Percentiles rank a stretch among this genome's conserved stretches.
phyloP scores from a whole-genome alignment of 2,888 invertebrate genomes.

The Ochropleura plecta region DNA sequence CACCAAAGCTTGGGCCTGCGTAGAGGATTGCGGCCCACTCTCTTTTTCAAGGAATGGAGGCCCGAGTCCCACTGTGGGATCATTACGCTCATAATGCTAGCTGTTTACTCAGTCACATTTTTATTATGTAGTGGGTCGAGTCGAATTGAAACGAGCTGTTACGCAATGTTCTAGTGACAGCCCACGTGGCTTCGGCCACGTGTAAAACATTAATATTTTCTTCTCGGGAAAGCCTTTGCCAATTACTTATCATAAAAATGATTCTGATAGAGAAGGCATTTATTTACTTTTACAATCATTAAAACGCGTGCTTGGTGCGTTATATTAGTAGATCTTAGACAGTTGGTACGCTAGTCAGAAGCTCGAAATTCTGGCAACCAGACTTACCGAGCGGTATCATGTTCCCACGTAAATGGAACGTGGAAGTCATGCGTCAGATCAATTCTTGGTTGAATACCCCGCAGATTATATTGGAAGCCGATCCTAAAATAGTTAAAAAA shows the following conservation, averaged over 20 bases:
- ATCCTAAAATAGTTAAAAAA: background rate
- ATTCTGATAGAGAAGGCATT: background rate
- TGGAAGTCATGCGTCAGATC: background rate
- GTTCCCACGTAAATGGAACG: background rate
- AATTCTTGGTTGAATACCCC: background rate
- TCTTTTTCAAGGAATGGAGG: background rate
- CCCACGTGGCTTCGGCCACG: background rate
- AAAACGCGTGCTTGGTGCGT: background rate
- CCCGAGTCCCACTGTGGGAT: background rate
- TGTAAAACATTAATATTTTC: background rate
- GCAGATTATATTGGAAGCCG: background rate
- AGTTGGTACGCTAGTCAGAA: background rate
- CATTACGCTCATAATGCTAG: background rate
- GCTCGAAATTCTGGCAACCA: background rate
- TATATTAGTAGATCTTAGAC: background rate
- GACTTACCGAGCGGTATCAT: background rate
- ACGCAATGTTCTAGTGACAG: background rate
- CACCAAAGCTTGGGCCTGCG: background rate
- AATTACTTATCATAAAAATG: background rate
- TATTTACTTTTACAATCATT: background rate
- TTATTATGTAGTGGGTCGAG: background rate
- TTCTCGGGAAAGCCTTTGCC: background rate
- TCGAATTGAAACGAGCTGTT: background rate
- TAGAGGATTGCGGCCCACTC: background rate
- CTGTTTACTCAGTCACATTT: conserved; percentile 12